These are phyloP conservation scores for Crypturellus undulatus DNA, from an alignment of 2,113 vertebrate species.

Conservation along the genomic window DNA sequence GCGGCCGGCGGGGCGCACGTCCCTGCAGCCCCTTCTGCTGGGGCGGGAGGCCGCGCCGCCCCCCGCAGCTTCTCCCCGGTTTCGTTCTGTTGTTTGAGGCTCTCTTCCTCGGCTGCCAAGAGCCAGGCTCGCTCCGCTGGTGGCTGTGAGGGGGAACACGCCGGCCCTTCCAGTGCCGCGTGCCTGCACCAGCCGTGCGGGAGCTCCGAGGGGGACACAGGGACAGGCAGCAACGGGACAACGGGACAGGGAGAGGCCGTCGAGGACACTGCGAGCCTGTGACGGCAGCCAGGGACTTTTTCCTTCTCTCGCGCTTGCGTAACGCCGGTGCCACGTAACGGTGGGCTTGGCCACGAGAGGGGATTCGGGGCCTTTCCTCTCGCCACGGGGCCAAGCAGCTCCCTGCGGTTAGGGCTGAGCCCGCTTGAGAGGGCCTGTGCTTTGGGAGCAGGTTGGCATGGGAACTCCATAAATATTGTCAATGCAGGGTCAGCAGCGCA, in stretches of 20 bases:
- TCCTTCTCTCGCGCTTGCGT: not conserved
- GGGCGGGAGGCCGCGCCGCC: no score
- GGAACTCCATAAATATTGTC: slow-evolving; percentile 25
- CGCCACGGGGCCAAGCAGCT: accelerated
- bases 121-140: no score
- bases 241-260: accelerated
- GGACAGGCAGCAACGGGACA: not conserved
- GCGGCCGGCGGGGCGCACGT: no score
- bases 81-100: no score
- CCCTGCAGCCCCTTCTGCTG: no score
- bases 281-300: not conserved
- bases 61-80: no score
- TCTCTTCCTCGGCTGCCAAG: no score
- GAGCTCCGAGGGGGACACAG: accelerated
- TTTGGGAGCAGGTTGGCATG: not conserved
- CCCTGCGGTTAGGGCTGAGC: not conserved
- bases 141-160: no score
- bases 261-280: not conserved
- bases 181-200: no score
- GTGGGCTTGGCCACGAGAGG: no score
- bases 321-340: not conserved
- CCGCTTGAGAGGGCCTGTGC: not conserved
- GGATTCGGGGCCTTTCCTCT: accelerated
- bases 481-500: not conserved
- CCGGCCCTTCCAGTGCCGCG: no score